Evolutionary conservation across 2,888 invertebrate species (phyloP).

Genomic region (Rhopalosiphum nymphaeae): DNA sequence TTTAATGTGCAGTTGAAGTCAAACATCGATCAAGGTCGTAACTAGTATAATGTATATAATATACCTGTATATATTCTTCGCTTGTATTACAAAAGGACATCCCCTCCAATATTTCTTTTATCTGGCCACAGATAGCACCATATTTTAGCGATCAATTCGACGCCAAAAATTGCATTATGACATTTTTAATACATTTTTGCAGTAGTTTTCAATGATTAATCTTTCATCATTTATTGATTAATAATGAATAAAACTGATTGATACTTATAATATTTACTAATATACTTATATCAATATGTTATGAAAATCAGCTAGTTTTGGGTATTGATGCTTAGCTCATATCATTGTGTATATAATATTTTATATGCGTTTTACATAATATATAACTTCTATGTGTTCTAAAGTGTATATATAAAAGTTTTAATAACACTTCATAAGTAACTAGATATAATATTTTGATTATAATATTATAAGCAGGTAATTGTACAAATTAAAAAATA

Average conservation of each 20-base stretch:
- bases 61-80: conserved; percentile 19
- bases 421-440: background rate
- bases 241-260: background rate
- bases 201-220: conserved; percentile 30
- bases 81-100: conserved; percentile 41
- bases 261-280: background rate
- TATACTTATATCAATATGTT: background rate
- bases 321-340: background rate
- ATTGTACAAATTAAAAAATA: background rate
- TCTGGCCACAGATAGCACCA: background rate
- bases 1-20: conserved; percentile 24
- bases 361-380: too few species aligned
- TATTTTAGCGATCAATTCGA: conserved; percentile 8
- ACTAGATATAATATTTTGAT: background rate
- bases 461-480: background rate
- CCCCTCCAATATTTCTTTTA: conserved; percentile 3
- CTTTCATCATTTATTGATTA: background rate
- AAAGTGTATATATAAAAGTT: background rate
- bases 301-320: background rate
- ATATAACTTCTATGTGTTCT: background rate
- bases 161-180: conserved; percentile 35
- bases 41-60: conserved; percentile 1
- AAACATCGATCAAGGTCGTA: conserved; percentile 51
- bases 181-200: background rate
- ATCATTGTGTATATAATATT: background rate